Conservation (phyloP, 2,888 invertebrate species). For the Pegoplata infirma region DNA sequence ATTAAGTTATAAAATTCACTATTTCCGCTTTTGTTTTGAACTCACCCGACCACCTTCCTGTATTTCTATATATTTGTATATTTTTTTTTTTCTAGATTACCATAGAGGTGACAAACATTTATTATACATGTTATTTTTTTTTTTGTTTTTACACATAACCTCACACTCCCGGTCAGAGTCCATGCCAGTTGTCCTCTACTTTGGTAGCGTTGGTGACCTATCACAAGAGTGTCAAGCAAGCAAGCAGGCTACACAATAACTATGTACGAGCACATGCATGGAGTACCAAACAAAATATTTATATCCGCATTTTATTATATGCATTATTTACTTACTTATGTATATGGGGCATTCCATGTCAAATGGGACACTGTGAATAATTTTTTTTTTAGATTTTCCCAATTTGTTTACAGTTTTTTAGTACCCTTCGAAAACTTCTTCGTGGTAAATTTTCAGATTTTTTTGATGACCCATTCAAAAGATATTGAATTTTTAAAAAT, state of each 20-base stretch:
- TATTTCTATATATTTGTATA: conserved; percentile 12
- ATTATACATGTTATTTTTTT: neutral
- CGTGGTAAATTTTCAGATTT: too few relatives aligned
- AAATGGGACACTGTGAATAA: too few relatives aligned
- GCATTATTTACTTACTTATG: neutral
- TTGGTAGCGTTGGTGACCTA: conserved; percentile 16
- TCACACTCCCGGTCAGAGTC: neutral
- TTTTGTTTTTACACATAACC: neutral
- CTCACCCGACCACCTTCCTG: neutral
- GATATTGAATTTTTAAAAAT: too few relatives aligned
- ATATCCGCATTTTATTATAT: conserved; percentile 5
- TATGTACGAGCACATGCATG: too few relatives aligned
- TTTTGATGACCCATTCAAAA: too few relatives aligned
- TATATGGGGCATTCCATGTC: too few relatives aligned
- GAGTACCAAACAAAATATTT: conserved; percentile 9
- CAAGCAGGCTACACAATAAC: conserved; percentile 26
- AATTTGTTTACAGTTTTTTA: too few relatives aligned
- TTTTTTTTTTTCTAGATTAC: neutral
- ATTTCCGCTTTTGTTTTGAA: neutral
- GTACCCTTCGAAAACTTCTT: too few relatives aligned
- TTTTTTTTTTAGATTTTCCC: too few relatives aligned
- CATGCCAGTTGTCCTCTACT: neutral
- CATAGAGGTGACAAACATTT: conserved; percentile 36
- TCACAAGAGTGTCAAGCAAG: conserved; percentile 26
- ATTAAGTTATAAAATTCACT: conserved; percentile 37